Base-by-base conservation (phyloP, 2,888 invertebrate genomes). In the Microplitis manilae region DNA sequence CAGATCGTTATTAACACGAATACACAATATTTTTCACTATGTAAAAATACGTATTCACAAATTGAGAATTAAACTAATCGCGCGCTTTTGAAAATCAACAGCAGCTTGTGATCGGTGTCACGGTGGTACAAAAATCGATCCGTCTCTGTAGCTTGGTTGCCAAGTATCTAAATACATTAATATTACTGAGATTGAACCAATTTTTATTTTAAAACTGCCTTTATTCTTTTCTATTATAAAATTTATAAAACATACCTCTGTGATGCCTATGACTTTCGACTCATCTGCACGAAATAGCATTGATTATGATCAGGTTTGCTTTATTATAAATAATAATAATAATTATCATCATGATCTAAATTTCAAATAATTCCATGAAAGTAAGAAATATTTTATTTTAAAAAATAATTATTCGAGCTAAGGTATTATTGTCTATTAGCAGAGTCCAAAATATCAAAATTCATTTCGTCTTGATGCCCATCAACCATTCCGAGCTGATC, bases 401-500 rank as follows among this genome's bases (percentile, higher is more conserved):
- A 40, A 15, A 40, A 61, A n/a, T 75, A 59, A 39, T 68, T 8
- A 75, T 60, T 73, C 2, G 13, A 59, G 0, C 39, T 62, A 6
- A 41, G 64, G 15, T 67, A 15, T 50, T 39, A 61, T 61, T 64
- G 62, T 68, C 17, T 60, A 70, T 64, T 80, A 81, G 62, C 79
- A 91, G 91, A 74, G 80, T 39, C 81, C 87, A 15, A 90, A 87
- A 76, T 93, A 92, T 85, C 92, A 93, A 87, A 94, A 95, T 75
- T 93, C 93, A 0, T 95, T 93, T 86, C 93, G 93, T 83, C 86
- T 95, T 62, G 92, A 93, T 77, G 90, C 95, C 0, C 91, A 92
- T 77, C 93, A 92, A 82, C 92, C 92, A 1, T 95, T 95, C 85
- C 92, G 92, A 83, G 87, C 90, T 8, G 94, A 94, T 84, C 90